Conservation (phyloP, 2,797 vertebrate species). For the Amniataba percoides region DNA sequence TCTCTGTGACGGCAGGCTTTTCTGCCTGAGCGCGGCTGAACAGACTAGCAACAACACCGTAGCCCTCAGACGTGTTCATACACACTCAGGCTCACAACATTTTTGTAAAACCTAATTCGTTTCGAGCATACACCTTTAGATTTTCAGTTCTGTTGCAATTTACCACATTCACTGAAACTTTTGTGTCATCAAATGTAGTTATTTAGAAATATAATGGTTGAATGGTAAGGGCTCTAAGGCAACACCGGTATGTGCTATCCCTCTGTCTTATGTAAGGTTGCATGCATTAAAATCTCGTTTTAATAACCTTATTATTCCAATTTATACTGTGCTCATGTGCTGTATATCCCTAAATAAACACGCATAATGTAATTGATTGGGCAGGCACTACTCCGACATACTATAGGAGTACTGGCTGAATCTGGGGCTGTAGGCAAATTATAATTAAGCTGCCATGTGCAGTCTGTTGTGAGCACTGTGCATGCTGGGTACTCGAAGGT, state of each 20-base stretch:
- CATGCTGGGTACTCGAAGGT: slow-evolving; percentile 5
- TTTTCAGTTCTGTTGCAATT: too few relatives aligned
- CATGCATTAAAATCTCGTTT: background rate
- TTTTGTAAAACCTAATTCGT: background rate
- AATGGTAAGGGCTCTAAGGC: background rate
- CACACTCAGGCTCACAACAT: background rate
- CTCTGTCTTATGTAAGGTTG: background rate
- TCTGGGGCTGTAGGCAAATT: slow-evolving; percentile 3
- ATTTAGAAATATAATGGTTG: background rate
- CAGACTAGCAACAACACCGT: background rate
- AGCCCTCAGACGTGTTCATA: background rate
- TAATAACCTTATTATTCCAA: too few relatives aligned
- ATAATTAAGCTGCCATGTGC: slow-evolving; percentile 10
- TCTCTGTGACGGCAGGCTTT: background rate
- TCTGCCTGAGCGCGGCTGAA: background rate
- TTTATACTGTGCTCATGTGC: background rate
- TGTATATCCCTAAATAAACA: background rate
- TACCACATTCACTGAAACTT: too few relatives aligned
- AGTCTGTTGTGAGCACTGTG: background rate
- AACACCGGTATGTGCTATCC: background rate
- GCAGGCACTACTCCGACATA: too few relatives aligned
- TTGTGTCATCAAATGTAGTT: too few relatives aligned
- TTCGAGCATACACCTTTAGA: background rate
- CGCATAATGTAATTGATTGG: background rate
- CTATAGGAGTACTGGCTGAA: background rate